These are phyloP conservation scores for Drosophila imparisetae DNA, from an alignment of 2,888 invertebrate species.

Conservation along the genomic window DNA sequence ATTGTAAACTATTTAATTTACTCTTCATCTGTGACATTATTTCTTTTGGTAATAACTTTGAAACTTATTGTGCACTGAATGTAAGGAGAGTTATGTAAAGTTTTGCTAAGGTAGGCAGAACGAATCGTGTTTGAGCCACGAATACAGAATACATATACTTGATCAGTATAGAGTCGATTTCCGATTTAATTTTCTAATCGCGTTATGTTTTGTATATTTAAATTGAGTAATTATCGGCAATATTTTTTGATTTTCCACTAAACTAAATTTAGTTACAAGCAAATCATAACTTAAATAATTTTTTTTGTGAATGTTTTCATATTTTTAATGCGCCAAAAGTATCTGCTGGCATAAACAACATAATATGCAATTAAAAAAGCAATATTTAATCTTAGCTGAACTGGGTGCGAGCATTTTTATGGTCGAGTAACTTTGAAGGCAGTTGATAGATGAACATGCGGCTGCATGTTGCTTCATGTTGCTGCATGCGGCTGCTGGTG, in stretches of 20 bases:
- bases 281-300: background rate
- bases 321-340: background rate
- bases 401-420: conserved; percentile 10
- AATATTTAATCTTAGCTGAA: background rate
- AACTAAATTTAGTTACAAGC: background rate
- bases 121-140: no score
- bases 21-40: background rate
- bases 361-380: background rate
- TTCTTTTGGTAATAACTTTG: no score
- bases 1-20: background rate
- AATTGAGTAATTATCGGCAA: background rate
- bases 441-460: background rate
- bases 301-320: background rate
- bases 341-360: background rate
- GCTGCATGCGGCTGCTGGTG: conserved; percentile 7
- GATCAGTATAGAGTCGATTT: background rate
- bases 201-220: background rate
- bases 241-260: background rate
- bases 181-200: background rate
- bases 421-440: background rate
- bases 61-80: no score
- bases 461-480: conserved; percentile 13
- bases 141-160: background rate
- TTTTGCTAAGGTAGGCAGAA: no score
- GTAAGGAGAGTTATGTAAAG: no score